These are phyloP conservation scores for Colinus virginianus DNA, from an alignment of 2,113 vertebrate genomes.

Conservation along the genomic window DNA sequence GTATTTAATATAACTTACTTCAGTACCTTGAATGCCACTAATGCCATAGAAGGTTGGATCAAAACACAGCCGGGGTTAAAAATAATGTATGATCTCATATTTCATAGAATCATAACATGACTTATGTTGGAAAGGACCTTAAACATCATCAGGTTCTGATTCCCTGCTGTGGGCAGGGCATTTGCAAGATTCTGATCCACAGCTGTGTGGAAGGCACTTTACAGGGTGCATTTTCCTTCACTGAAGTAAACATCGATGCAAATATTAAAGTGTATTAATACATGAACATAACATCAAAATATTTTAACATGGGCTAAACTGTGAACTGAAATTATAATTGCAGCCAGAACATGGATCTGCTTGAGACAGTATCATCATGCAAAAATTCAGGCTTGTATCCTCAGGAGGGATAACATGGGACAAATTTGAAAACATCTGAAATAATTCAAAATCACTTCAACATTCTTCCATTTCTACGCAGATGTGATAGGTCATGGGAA, in stretches of 20 bases:
- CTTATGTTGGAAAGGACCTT: no score
- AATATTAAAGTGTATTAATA: neutral
- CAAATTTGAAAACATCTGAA: neutral
- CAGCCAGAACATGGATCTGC: neutral
- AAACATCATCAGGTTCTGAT: no score
- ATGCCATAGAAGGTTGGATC: neutral
- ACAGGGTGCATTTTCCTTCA: neutral
- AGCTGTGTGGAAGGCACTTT: neutral
- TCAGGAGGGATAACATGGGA: neutral
- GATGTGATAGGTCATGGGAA: conserved; percentile 11
- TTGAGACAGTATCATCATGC: neutral
- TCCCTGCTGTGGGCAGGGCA: no score
- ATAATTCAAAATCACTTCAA: neutral
- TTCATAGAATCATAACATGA: no score
- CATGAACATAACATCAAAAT: neutral
- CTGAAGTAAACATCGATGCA: neutral
- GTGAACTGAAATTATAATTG: neutral
- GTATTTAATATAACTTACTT: neutral
- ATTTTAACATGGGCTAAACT: neutral
- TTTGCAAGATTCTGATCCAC: neutral
- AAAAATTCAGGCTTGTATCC: neutral
- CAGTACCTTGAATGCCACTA: neutral
- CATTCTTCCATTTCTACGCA: neutral
- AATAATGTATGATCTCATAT: neutral
- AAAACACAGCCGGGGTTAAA: neutral